Percentiles rank a stretch among this genome's conserved stretches.
These are phyloP conservation scores for Agrotis segetum DNA, from an alignment of 2,888 invertebrate genomes.

Conservation along the genomic window DNA sequence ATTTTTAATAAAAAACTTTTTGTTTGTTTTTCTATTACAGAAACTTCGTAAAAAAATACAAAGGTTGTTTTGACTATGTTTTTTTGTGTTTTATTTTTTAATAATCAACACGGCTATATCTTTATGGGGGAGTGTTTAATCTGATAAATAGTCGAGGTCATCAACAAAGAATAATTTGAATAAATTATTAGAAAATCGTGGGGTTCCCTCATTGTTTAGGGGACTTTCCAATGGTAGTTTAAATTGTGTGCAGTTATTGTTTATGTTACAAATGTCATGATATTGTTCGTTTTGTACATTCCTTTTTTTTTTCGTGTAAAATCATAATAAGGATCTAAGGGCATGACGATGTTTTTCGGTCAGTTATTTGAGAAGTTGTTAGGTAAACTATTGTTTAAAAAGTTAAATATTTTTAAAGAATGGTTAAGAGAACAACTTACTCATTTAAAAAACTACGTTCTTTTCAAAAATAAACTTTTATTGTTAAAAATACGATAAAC, in stretches of 20 bases:
- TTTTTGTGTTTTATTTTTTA: slow-evolving; percentile 33
- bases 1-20: slow-evolving; percentile 48
- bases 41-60: slow-evolving; percentile 16
- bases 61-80: slow-evolving; percentile 19
- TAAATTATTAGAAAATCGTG: slow-evolving; percentile 54
- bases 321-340: too few species aligned
- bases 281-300: slow-evolving; percentile 10
- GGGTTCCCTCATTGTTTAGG: slow-evolving; percentile 25
- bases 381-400: too few species aligned
- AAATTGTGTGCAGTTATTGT: slow-evolving; percentile 9
- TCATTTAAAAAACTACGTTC: too few species aligned
- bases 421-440: too few species aligned
- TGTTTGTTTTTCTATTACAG: slow-evolving; percentile 18
- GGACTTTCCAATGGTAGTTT: slow-evolving; percentile 5
- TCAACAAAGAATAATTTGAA: slow-evolving; percentile 54
- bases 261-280: neutral
- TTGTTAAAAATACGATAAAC: too few species aligned
- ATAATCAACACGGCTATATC: slow-evolving; percentile 55
- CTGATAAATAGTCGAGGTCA: slow-evolving; percentile 56
- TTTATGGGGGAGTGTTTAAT: slow-evolving; percentile 45
- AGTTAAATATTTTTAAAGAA: too few species aligned
- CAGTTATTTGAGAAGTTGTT: too few species aligned
- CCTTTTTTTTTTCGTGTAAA: neutral
- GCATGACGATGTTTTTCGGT: too few species aligned
- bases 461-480: too few species aligned